phyloP scores from a whole-genome alignment of 2,888 invertebrate species.

The Zelleria hepariella region DNA sequence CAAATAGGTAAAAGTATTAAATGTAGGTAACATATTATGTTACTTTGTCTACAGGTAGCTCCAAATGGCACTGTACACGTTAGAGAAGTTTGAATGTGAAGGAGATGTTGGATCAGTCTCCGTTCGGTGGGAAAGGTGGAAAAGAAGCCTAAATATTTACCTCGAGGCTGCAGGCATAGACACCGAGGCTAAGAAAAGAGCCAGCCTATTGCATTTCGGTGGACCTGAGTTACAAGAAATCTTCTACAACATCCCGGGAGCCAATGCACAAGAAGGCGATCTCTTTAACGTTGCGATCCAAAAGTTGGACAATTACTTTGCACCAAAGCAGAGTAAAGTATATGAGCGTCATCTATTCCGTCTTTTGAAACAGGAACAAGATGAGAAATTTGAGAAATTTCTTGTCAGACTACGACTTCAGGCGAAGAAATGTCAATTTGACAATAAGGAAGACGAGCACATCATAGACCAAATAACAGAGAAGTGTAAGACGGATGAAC shows the following conservation, averaged over 20 bases:
- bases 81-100: slow-evolving; percentile 7
- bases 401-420: slow-evolving; percentile 1
- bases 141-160: slow-evolving; percentile 2
- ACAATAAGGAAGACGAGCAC: slow-evolving; percentile 7
- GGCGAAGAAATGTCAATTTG: background rate
- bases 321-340: slow-evolving; percentile 7
- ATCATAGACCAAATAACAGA: slow-evolving; percentile 16
- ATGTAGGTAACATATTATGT: background rate
- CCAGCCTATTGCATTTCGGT: slow-evolving; percentile 5
- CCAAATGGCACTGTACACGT: slow-evolving; percentile 2
- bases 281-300: slow-evolving; percentile 1
- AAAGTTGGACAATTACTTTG: slow-evolving; percentile 3
- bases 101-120: slow-evolving; percentile 2
- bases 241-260: slow-evolving; percentile 2
- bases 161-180: slow-evolving; percentile 3
- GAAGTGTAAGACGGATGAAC: slow-evolving; percentile 13
- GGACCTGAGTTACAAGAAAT: slow-evolving; percentile 6
- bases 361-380: slow-evolving; percentile 3
- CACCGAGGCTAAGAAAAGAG: slow-evolving; percentile 1
- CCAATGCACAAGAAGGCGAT: background rate
- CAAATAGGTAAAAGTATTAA: background rate
- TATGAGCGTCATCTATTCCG: slow-evolving; percentile 6
- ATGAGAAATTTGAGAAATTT: slow-evolving; percentile 2
- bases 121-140: slow-evolving; percentile 5
- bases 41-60: slow-evolving; percentile 1